phyloP scores from a whole-genome alignment of 92 coral and sea anemone genomes.

The Blastomussa wellsi region DNA sequence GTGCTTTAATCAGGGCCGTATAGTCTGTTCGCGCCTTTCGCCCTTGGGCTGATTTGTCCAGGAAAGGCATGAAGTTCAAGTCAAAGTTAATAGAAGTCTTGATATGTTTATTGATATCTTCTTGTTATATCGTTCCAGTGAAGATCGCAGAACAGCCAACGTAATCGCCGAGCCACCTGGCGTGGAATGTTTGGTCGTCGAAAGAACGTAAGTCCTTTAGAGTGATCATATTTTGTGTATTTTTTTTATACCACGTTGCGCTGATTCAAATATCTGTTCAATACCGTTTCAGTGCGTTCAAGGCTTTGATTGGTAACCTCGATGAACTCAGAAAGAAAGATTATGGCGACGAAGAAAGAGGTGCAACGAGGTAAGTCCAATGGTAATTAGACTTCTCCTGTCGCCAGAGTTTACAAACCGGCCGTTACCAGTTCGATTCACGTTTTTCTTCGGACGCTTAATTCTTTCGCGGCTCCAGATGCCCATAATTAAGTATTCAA shows the following conservation, averaged over 20 bases:
- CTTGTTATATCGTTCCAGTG: constrained; percentile 51
- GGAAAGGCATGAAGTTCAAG: too few species aligned
- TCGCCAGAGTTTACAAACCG: background rate
- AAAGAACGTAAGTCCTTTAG: constrained; percentile 73
- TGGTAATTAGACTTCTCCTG: background rate
- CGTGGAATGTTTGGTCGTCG: constrained; percentile 91
- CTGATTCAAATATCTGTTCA: background rate
- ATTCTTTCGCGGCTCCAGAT: too few species aligned
- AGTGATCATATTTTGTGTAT: background rate
- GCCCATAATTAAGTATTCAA: too few species aligned
- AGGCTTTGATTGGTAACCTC: constrained; percentile 85
- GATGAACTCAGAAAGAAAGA: constrained; percentile 85
- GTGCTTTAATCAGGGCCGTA: too few species aligned
- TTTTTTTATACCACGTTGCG: background rate
- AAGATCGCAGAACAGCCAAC: constrained; percentile 95
- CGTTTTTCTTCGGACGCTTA: too few species aligned
- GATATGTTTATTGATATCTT: background rate
- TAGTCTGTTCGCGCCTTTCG: too few species aligned
- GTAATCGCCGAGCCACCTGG: constrained; percentile 85
- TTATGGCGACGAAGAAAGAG: constrained; percentile 93
- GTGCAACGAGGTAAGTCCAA: constrained; percentile 72
- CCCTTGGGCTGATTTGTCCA: too few species aligned
- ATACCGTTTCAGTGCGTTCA: constrained; percentile 69
- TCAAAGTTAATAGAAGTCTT: too few species aligned
- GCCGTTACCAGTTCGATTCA: background rate